Base-by-base conservation (phyloP, 2,113 vertebrate genomes). In the Paraplagusia blochii region DNA sequence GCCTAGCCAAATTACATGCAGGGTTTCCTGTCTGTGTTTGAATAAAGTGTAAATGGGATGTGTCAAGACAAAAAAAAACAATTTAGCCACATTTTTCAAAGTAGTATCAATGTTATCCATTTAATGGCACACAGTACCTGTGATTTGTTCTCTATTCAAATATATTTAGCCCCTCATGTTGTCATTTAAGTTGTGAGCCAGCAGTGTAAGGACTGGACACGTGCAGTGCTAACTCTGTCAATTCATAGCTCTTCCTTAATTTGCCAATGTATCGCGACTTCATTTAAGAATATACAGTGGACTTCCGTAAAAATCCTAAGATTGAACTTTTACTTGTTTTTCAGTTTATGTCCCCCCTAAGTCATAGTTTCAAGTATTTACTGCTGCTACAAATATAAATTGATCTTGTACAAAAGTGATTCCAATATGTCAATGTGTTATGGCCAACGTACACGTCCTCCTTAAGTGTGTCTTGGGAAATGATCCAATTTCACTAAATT, bases 1-100 rank as follows among this genome's bases (percentile, higher is more conserved):
- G 51, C 35, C 5, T 66, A 43, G 84, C 83, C 88, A 86, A 87
- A 75, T 77, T 70, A 88, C 86, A 89, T 74, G 61, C 47, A 66
- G 63, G 66, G 53, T 72, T 83, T 78, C 78, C 69, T 35, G 1
- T 74, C 70, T 39, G 11, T 69, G 69, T 68, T 71, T 68, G 72
- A 67, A 79, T 65, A 61, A 79, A 58, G 42, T 22, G 56, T 55
- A 66, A 70, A 48, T 80, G 74, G 49, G 60, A 61, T 76, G 22
- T 59, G 69, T 81, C 76, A 66, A 39, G 36, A n/a, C n/a, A n/a
- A 29, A 13, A 65, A 53, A 55, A 66, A 53, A 17, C 46, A 60
- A 66, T 58, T 76, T 33, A 17, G 68, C 55, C 38, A 58, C 54
- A 1, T 51, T 67, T 69, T 68, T 59, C 65, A 49, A 77, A 72